Evolutionary conservation across 2,797 vertebrate species (phyloP), one percentile per base, ranked within the genome.

Genomic region (Cynopterus sphinx): DNA sequence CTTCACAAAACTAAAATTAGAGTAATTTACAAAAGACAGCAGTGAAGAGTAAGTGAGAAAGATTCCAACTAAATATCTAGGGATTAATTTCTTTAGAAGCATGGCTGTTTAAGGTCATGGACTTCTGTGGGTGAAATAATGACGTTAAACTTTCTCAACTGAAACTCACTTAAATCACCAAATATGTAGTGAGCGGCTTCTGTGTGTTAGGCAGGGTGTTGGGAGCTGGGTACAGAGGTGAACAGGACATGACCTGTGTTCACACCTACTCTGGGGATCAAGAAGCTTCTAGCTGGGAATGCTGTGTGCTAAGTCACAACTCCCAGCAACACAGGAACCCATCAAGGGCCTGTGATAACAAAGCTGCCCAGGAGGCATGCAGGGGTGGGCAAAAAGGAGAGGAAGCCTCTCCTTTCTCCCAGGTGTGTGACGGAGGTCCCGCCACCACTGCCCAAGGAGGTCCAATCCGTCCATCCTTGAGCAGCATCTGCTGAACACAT

Each of bases 81-180:
- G 78, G 92, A 95, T 86, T 96, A 85, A 92, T 90, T 97, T 96
- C 92, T 95, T 96, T 97, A 95, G 96, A 97, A 96, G 90, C 85
- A 41, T 71, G 85, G 85, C 74, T 91, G 68, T 95, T 90, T 92
- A 61, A 96, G 96, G 95, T 97, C 96, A 97, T 51, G 57, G 84
- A 87, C 86, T 85, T 86, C 78, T 83, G 57, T 28, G 94, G 86
- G 88, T 96, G 61, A 95, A 87, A 70, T 61, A 87, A 93, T 51
- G 82, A 88, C 92, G 15, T 55, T 84, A 46, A 88, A 94, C 83
- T 96, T 91, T 96, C 81, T 89, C 53, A 71, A 36, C 82, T 96
- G 78, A 55, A 71, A 92, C 86, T 94, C 92, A 71, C 10, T 94
- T 83, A 65, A 83, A 61, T 55, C 43, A 94, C 49, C 46, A 90